These are phyloP conservation scores for Dastarcus helophoroides DNA, from an alignment of 2,888 invertebrate genomes.

Conservation along the genomic window DNA sequence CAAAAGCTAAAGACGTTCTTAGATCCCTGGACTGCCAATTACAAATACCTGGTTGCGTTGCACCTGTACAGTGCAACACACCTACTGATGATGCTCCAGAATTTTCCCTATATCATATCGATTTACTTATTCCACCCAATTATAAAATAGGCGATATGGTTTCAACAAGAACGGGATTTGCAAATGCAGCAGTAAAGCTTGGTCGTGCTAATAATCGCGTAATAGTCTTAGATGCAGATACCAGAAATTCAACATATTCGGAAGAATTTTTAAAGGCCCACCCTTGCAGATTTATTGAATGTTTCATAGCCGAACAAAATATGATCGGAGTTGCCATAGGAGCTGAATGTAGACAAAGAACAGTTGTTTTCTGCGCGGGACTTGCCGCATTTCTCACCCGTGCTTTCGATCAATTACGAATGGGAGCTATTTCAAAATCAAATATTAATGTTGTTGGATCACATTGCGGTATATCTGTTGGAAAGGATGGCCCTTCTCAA, in stretches of 20 bases:
- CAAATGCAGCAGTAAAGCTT: constrained; percentile 77
- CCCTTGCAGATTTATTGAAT: constrained; percentile 73
- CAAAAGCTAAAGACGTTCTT: constrained; percentile 50
- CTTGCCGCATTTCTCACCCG: constrained; percentile 92
- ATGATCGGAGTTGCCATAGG: constrained; percentile 87
- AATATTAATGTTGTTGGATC: constrained; percentile 89
- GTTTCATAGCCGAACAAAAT: constrained; percentile 96
- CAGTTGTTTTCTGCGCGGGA: constrained; percentile 82
- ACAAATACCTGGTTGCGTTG: constrained; percentile 53
- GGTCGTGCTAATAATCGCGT: constrained; percentile 57
- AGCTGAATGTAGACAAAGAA: constrained; percentile 74
- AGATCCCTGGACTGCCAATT: constrained; percentile 47
- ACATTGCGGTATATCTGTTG: constrained; percentile 91
- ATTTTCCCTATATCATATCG: constrained; percentile 53
- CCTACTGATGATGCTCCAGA: constrained; percentile 40
- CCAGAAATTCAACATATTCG: constrained; percentile 91
- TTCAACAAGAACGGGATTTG: constrained; percentile 83
- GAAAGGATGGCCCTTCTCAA: constrained; percentile 92
- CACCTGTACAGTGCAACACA: constrained; percentile 37
- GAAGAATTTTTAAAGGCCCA: constrained; percentile 66
- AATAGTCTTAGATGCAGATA: constrained; percentile 86
- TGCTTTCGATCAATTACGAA: constrained; percentile 89
- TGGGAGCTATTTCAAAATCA: constrained; percentile 94
- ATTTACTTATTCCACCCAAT: constrained; percentile 60
- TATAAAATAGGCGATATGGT: constrained; percentile 63